phyloP scores from a whole-genome alignment of 2,113 vertebrate genomes.

The Seriola rivoliana region DNA sequence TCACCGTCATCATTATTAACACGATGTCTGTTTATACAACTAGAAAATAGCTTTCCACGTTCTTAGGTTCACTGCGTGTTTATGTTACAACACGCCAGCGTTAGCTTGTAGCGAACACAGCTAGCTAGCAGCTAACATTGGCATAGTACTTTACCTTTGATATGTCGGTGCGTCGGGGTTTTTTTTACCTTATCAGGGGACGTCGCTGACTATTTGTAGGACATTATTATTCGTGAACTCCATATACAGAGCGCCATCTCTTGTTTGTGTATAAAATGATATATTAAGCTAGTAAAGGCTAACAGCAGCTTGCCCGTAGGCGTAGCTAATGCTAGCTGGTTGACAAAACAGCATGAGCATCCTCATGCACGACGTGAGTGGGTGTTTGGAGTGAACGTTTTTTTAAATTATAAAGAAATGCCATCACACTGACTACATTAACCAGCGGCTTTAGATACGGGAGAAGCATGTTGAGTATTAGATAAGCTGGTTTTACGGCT shows the following conservation, averaged over 20 bases:
- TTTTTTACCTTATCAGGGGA: neutral
- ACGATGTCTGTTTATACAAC: neutral
- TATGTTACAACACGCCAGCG: too few species aligned
- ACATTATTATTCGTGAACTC: neutral
- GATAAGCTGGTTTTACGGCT: neutral
- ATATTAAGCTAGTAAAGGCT: conserved; percentile 19
- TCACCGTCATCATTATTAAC: neutral
- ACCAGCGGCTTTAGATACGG: too few species aligned
- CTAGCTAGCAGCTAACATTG: conserved; percentile 12
- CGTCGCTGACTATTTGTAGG: neutral
- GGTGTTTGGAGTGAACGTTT: conserved; percentile 13
- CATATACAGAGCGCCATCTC: neutral
- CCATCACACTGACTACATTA: neutral
- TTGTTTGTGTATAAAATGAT: neutral
- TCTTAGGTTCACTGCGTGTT: neutral
- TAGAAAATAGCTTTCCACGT: neutral
- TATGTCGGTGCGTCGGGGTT: neutral
- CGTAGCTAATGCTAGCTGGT: conserved; percentile 53
- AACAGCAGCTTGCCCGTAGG: conserved; percentile 55
- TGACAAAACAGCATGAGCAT: conserved; percentile 30
- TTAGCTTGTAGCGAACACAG: conserved; percentile 31
- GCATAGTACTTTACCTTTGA: conserved; percentile 60
- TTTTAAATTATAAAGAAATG: neutral
- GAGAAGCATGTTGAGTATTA: fast-evolving
- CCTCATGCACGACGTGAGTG: conserved; percentile 29